phyloP scores from a whole-genome alignment of 2,113 vertebrate species.

The Machaerirhynchus nigripectus region DNA sequence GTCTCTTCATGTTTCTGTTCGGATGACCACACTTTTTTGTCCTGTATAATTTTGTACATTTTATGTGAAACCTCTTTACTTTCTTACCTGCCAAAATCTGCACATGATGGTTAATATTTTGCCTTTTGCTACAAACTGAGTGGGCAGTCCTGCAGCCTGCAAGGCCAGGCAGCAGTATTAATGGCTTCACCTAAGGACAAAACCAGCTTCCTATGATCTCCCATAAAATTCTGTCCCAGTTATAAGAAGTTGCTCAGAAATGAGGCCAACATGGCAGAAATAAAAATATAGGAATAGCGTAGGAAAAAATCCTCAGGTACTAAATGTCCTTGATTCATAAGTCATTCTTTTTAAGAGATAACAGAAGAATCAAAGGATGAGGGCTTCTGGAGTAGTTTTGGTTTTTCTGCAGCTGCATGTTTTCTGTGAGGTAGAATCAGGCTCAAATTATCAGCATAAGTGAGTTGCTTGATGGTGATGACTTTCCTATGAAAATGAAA shows the following conservation, averaged over 20 bases:
- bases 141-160: neutral
- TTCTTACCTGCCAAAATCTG: neutral
- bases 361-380: neutral
- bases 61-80: conserved; percentile 25
- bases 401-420: neutral
- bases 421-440: neutral
- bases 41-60: conserved; percentile 20
- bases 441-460: neutral
- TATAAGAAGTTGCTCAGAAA: neutral
- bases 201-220: neutral
- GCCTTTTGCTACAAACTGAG: neutral
- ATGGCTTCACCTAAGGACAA: neutral
- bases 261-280: neutral
- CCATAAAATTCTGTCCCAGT: neutral
- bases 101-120: neutral
- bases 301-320: neutral
- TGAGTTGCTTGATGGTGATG: neutral
- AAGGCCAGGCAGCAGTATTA: neutral
- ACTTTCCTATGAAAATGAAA: neutral
- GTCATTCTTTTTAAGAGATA: neutral
- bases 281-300: neutral
- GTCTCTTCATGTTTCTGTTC: conserved; percentile 37
- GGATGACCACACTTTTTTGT: neutral
- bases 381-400: neutral
- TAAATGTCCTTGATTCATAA: neutral